A percentile compares a stretch with the other conserved stretches of the same genome.
phyloP scores from a whole-genome alignment of 2,113 vertebrate species.

The Bagarius yarrelli region DNA sequence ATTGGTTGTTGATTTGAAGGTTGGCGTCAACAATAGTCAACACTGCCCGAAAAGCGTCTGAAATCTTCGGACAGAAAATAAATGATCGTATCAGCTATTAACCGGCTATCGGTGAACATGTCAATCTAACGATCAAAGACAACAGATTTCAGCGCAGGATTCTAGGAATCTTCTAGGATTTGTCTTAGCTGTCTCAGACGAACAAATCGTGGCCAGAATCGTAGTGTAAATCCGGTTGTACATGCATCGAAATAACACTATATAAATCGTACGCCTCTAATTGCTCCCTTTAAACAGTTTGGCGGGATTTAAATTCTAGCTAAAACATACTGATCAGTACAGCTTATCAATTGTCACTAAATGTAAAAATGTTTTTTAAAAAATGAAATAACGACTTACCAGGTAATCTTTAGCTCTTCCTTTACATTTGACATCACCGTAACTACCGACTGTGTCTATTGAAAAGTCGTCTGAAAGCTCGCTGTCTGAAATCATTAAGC shows the following conservation, averaged over 20 bases:
- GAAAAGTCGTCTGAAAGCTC: conserved; percentile 93
- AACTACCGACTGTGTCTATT: conserved; percentile 93
- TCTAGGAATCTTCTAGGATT: too few species aligned
- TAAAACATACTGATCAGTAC: neutral
- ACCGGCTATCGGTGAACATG: too few species aligned
- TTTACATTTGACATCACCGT: conserved; percentile 93
- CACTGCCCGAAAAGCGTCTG: too few species aligned
- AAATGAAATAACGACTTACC: conserved; percentile 54
- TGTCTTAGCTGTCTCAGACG: too few species aligned
- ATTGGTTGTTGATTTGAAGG: too few species aligned
- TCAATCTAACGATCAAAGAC: too few species aligned
- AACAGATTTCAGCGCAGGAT: too few species aligned
- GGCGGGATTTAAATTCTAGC: neutral
- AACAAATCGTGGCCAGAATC: too few species aligned
- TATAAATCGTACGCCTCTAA: neutral
- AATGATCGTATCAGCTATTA: too few species aligned
- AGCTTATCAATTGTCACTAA: neutral
- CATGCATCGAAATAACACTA: neutral
- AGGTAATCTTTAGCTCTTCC: conserved; percentile 84
- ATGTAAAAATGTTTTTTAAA: neutral
- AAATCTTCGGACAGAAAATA: too few species aligned
- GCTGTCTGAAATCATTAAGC: conserved; percentile 95
- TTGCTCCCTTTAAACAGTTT: neutral
- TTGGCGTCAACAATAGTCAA: too few species aligned
- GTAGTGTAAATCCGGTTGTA: too few species aligned